These are phyloP conservation scores for Xestia ashworthii DNA, from an alignment of 2,888 invertebrate genomes.

Conservation along the genomic window DNA sequence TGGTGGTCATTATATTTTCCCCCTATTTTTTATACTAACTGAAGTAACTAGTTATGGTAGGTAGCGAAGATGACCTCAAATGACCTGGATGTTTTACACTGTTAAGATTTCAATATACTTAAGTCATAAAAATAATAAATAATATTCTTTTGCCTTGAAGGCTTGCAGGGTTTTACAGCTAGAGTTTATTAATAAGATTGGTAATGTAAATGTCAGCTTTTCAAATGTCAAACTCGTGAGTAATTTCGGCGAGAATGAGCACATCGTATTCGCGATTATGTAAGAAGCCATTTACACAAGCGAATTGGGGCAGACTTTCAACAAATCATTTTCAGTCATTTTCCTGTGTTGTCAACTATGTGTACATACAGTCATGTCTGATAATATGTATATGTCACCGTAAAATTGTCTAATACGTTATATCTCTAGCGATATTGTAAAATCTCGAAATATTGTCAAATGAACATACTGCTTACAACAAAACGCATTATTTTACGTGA, in stretches of 20 bases:
- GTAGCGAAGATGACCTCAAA: neutral
- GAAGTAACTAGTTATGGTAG: neutral
- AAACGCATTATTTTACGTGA: no score
- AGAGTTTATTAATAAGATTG: conserved; percentile 13
- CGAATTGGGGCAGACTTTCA: conserved; percentile 8
- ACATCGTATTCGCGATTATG: conserved; percentile 19
- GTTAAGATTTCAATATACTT: neutral
- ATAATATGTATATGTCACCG: no score
- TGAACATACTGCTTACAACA: no score
- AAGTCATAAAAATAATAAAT: neutral
- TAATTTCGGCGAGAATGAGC: conserved; percentile 63
- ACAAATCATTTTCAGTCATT: neutral
- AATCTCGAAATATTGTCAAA: no score
- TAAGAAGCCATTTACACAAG: conserved; percentile 25
- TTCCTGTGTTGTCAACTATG: no score
- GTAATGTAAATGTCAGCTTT: conserved; percentile 34
- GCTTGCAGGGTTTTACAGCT: conserved; percentile 3
- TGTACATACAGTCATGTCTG: no score
- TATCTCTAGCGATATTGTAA: no score
- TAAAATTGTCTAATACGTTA: no score
- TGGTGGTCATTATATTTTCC: no score
- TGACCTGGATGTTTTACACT: neutral
- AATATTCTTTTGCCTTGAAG: neutral
- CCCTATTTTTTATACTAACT: no score
- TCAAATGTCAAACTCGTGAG: conserved; percentile 50